Base-by-base conservation (phyloP, 2,888 invertebrate species). In the Sipha maydis region DNA sequence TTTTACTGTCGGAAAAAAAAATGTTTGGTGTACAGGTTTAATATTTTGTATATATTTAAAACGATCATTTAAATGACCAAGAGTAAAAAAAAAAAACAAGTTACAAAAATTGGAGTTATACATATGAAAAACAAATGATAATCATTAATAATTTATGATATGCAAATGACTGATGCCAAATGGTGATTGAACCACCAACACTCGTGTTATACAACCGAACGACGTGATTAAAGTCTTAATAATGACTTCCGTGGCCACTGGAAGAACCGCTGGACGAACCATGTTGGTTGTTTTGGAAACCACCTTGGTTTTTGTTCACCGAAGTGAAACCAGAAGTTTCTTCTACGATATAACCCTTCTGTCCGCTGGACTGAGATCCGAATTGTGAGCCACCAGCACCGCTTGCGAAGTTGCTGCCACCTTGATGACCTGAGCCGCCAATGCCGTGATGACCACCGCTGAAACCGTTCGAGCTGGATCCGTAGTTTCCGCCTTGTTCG, bases 271-370 rank as follows among this genome's bases (percentile, higher is more conserved):
- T 41, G 28, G 82, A 83, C 3, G 48, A 75, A 83, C 83, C 83
- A 25, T 41, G 48, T 7, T 75, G 9, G 54, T 34, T 34, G 83
- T 31, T 75, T 5, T 54, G 83, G 69, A 7, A 41, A 34, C 56
- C 34, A 0, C 19, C 75, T 14, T 56, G 34, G 14, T 83, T 54
- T 34, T 83, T 83, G 73, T 83, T 54, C 25, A 73, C 56, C 8
- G 73, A 21, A 11, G 73, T 14, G 73, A 56, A 83, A 56, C 83
- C 83, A 34, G 83, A 83, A 25, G 54, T 28, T 54, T 83, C 73
- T 7, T 83, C 83, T 8, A 83, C n/a, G 25, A 75, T n/a, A 8
- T 56, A 5, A 17, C 54, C 83, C 9, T 34, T 31, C 3, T 54
- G 34, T 25, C 83, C 83, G 31, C 83, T 56, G 34, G 83, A 75